Evolutionary conservation across 2,797 vertebrate genomes (phyloP).

Genomic region (Myotis findleyi): DNA sequence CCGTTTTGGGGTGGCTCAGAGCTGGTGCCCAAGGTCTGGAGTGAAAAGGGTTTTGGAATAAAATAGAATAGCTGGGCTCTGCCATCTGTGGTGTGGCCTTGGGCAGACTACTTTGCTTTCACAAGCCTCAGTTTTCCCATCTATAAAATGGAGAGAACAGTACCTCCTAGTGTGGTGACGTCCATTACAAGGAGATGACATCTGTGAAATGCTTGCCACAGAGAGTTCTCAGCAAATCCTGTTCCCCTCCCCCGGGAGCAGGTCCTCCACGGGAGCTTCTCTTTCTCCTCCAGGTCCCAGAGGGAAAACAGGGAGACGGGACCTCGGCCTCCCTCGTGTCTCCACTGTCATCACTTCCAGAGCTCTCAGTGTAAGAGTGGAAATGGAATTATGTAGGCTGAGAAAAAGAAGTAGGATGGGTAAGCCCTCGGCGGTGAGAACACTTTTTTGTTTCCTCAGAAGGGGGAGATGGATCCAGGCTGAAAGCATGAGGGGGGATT

Average conservation of each 20-base stretch:
- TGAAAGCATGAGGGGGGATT: neutral
- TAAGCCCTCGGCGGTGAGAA: neutral
- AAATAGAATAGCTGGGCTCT: neutral
- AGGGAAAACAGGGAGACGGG: neutral
- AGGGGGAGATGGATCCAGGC: neutral
- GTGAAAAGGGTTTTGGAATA: conserved; percentile 7
- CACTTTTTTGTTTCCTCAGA: neutral
- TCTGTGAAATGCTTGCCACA: no score
- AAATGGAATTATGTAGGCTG: neutral
- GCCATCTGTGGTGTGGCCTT: neutral
- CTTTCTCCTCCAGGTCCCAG: neutral
- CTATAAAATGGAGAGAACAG: neutral
- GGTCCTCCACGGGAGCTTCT: neutral
- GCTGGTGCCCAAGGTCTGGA: neutral
- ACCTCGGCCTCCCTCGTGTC: neutral
- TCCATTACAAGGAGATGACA: neutral
- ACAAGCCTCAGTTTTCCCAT: neutral
- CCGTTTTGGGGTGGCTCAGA: neutral
- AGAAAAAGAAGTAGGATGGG: neutral
- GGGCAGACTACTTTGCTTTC: neutral
- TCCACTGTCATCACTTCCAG: neutral
- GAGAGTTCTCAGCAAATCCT: neutral
- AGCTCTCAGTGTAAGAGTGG: neutral
- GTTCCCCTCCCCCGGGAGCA: neutral
- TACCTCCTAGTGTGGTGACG: neutral